phyloP scores from a whole-genome alignment of 1,140 invertebrate genomes.

The Bombus difficillimus region DNA sequence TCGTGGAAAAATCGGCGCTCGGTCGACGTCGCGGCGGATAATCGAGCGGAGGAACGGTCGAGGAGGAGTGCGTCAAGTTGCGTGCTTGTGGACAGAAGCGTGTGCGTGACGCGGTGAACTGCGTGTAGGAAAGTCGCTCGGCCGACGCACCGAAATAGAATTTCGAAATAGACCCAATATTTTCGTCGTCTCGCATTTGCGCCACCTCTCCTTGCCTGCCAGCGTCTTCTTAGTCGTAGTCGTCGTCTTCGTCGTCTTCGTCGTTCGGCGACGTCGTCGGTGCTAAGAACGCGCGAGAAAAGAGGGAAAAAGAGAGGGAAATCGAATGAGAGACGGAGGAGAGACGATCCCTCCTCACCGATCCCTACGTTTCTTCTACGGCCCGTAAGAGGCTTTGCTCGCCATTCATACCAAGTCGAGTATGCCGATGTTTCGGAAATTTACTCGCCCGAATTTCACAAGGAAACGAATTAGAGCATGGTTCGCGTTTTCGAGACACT shows the following conservation, averaged over 20 bases:
- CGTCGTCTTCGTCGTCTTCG: constrained; percentile 49
- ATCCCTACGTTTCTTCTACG: constrained; percentile 26
- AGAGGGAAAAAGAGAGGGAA: neutral
- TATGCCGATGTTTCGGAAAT: constrained; percentile 19
- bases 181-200: constrained; percentile 82
- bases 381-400: constrained; percentile 52
- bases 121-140: constrained; percentile 71
- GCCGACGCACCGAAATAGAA: constrained; percentile 82
- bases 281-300: constrained; percentile 45
- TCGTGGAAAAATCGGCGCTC: too few relatives aligned
- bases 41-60: neutral
- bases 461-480: neutral
- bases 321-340: neutral
- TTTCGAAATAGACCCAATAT: constrained; percentile 84
- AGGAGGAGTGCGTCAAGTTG: constrained; percentile 29
- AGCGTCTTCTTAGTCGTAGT: constrained; percentile 58
- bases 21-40: neutral
- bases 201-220: constrained; percentile 75
- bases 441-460: constrained; percentile 5
- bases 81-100: constrained; percentile 28
- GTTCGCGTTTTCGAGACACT: neutral
- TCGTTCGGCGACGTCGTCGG: constrained; percentile 52
- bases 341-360: constrained; percentile 37
- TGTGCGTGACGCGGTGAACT: constrained; percentile 41
- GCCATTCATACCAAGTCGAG: constrained; percentile 32